Base-by-base conservation (phyloP, 2,797 vertebrate genomes). In the Ambastaia sidthimunki region DNA sequence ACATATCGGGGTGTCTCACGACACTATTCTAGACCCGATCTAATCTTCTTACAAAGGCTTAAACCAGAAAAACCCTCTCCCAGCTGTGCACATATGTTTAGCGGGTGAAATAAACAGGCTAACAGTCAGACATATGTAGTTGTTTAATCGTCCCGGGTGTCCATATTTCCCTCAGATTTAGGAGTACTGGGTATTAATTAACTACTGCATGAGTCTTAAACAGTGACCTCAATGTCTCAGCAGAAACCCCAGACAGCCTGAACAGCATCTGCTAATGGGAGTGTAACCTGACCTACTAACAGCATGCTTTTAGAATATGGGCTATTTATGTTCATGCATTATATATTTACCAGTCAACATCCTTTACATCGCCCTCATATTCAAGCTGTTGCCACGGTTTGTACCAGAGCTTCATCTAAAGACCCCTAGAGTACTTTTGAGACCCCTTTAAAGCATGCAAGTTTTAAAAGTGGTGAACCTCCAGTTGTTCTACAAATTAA, bases 401-500 rank as follows among this genome's bases (percentile, higher is more conserved):
- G 41, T 41, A 66, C 41, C 57, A 37, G 48, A 10, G 13, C 19
- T 18, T 52, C 23, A 65, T 31, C 21, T 19, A 6, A 52, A 69
- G 23, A 67, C 15, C 19, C 54, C 28, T 62, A 69, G 67, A 68
- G 44, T 59, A 57, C 25, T 78, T 25, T 44, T 62, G 28, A 74
- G 59, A 73, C 68, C 73, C 60, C 48, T 37, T 41, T 55, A 77
- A 70, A 66, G 50, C 37, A 21, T 7, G 65, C 19, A 18, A 13
- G 12, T 19, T 54, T 67, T 37, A 75, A 82, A 80, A 74, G 63
- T 70, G 68, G 82, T 83, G 76, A 85, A 73, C 73, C 80, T 80
- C 68, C 55, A 71, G 76, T 72, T 85, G 73, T 68, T 85, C 67
- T 71, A 71, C 78, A 85, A 83, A 83, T 83, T 76, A 80, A 69